Base-by-base conservation (phyloP, 2,888 invertebrate species). In the Tupiocoris notatus region DNA sequence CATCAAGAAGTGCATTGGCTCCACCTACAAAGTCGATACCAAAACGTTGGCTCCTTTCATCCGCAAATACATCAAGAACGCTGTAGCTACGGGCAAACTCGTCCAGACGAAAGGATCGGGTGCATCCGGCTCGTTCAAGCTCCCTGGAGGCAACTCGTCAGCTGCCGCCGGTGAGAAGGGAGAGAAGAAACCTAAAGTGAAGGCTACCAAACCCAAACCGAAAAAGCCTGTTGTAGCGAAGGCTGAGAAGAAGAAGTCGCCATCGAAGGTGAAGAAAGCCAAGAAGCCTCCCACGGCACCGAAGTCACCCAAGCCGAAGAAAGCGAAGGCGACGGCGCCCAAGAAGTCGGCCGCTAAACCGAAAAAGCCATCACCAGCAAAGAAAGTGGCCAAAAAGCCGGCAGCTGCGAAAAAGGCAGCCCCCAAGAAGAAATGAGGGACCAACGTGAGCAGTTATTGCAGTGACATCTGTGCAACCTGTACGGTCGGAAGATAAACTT, bases 1-100 rank as follows among this genome's bases (percentile, higher is more conserved):
- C 1, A 89, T 90, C 82, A 90, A 89, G 82, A 90, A 90, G 81
- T 90, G 88, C 82, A 86, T 91, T 66, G 83, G 86, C 9, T 84
- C 86, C 22, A 87, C 86, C 76, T 89, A 89, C 85, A 87, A 87
- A 77, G 84, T 88, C 3, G 89, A 89, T 81, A 85, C 86, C 0
- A 87, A 87, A 77, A 89, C 88, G 80, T 81, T 87, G 63, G 85
- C 87, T 0, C 86, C 86, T 1, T 88, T 86, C 83, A 89, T 90
- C 80, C 88, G 86, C 79, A 88, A 87, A 77, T 88, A 87, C 80
- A 80, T 89, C 78, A 89, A 88, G 82, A 82, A 83, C 16, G 88
- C 88, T 17, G 87, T 90, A n/a, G 84, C 83, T 0, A 80, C 80
- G 39, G 79, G 79, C 0, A 71, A 61, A 16, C 75, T 79, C 22